These are phyloP conservation scores for Riptortus pedestris DNA, from an alignment of 1,140 invertebrate species.

Conservation along the genomic window DNA sequence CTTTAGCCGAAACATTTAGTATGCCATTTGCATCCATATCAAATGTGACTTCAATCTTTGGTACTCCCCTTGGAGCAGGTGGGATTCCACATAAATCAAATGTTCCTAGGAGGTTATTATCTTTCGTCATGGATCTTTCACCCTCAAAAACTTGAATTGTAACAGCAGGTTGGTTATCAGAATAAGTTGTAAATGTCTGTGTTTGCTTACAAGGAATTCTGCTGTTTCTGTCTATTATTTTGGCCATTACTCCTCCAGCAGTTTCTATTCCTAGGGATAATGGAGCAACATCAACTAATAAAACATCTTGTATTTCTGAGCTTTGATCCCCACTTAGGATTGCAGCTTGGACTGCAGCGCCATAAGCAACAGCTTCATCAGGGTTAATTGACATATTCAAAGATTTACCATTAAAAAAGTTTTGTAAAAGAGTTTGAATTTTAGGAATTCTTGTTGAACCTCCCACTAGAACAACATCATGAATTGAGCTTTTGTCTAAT, in stretches of 20 bases:
- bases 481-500: constrained; percentile 54
- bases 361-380: constrained; percentile 65
- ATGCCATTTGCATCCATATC: too few relatives aligned
- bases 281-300: constrained; percentile 45
- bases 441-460: constrained; percentile 54
- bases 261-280: constrained; percentile 38
- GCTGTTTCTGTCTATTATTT: constrained; percentile 51
- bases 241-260: constrained; percentile 46
- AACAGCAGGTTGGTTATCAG: constrained; percentile 53
- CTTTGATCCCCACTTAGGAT: too few relatives aligned
- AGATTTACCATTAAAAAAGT: constrained; percentile 52
- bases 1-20: too few relatives aligned
- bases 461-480: constrained; percentile 56
- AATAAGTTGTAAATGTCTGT: constrained; percentile 43
- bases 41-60: too few relatives aligned
- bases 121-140: constrained; percentile 77
- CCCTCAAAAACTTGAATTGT: constrained; percentile 66
- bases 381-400: constrained; percentile 67
- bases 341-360: constrained; percentile 66
- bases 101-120: constrained; percentile 68
- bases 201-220: too few relatives aligned
- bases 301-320: constrained; percentile 42
- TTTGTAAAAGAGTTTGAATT: constrained; percentile 41
- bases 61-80: too few relatives aligned
- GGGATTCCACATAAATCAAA: constrained; percentile 67